Conservation (phyloP, 2,888 invertebrate genomes). For the Lutraria lutraria region DNA sequence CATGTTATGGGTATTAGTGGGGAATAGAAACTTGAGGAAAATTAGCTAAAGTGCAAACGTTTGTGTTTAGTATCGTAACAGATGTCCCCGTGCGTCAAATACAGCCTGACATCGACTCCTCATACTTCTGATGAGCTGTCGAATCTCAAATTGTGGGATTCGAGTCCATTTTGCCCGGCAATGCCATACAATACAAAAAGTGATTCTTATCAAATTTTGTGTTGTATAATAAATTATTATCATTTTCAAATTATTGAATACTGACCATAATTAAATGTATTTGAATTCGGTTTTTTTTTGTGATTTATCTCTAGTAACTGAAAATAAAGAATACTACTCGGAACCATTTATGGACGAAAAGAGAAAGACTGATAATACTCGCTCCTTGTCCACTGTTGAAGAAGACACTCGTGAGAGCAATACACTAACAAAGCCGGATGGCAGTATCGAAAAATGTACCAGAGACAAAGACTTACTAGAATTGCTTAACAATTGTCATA, state of each 20-base stretch:
- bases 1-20: background rate
- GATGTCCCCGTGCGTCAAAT: background rate
- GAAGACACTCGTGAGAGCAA: background rate
- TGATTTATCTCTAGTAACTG: background rate
- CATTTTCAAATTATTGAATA: no score
- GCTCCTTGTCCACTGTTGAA: background rate
- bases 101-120: background rate
- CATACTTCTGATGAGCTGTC: no score
- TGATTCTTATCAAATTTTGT: background rate
- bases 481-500: background rate
- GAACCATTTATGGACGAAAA: background rate
- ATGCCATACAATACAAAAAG: no score
- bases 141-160: no score
- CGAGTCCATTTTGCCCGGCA: no score
- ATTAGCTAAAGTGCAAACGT: background rate
- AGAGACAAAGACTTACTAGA: background rate
- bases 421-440: background rate
- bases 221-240: background rate
- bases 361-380: background rate
- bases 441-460: background rate
- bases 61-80: background rate
- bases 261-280: no score
- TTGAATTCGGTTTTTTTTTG: background rate
- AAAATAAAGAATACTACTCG: background rate
- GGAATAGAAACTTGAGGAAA: background rate